Base-by-base conservation (phyloP, 2,797 vertebrate genomes). In the Notolepis coatsorum region DNA sequence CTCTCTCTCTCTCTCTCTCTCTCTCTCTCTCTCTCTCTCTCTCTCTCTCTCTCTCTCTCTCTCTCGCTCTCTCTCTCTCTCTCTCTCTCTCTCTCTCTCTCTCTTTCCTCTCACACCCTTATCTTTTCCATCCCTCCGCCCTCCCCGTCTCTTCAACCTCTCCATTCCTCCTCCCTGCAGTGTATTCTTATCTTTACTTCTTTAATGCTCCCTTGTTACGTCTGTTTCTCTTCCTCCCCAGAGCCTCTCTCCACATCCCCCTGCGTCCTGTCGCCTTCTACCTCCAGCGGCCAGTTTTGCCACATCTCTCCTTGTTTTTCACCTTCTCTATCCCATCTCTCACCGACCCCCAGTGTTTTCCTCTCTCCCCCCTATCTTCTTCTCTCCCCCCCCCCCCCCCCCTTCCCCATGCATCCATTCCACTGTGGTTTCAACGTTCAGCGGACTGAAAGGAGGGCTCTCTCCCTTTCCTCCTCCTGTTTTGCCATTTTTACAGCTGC, bases 321-420 rank as follows among this genome's bases (percentile, higher is more conserved):
- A 24, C 21, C 8, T 12, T 27, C 12, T 7, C 23, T 28, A n/a
- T n/a, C n/a, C n/a, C n/a, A n/a, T n/a, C 33, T 35, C n/a, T 31
- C 30, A 31, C 10, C 30, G 43, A 25, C 68, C 31, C 23, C 30
- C 24, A 37, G 0, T 51, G 25, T 71, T 65, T 41, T 3, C 56
- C 30, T 33, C 15, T 63, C 39, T 35, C 10, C 67, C 61, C 58
- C 66, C 9, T 52, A 31, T 8, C 3, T 65, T 73, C 71, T 79
- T 69, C 17, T 55, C 24, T 70, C 71, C 56, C 1, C 25, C 25
- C 27, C 68, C 65, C 37, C 28, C 52, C 35, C n/a, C 51, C 51
- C 23, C 18, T 25, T 5, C 51, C 18, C 46, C 30, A 38, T 49
- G n/a, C n/a, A n/a, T n/a, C n/a, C n/a, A n/a, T n/a, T n/a, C n/a